Conservation (phyloP, 1,140 invertebrate species). For the Tetraneura akinire region DNA sequence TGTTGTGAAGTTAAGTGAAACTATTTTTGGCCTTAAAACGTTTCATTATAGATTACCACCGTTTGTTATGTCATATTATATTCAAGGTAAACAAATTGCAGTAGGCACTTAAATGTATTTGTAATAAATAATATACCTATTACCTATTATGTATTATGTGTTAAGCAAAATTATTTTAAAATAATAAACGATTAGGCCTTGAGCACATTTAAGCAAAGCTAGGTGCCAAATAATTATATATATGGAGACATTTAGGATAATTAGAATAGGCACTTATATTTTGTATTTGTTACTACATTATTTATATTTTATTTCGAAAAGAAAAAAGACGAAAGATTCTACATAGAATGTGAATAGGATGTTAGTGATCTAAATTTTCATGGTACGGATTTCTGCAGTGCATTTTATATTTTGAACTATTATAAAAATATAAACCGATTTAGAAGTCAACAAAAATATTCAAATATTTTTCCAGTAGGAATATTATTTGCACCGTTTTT, state of each 20-base stretch:
- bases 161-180: background rate
- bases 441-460: conserved; percentile 21
- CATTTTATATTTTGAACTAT: background rate
- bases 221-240: background rate
- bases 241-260: background rate
- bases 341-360: background rate
- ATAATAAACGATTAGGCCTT: conserved; percentile 36
- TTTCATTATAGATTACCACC: conserved; percentile 43
- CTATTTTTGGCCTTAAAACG: conserved; percentile 50
- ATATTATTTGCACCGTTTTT: conserved; percentile 43
- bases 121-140: conserved; percentile 18
- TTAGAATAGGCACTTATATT: too few relatives aligned
- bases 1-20: conserved; percentile 44
- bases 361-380: conserved; percentile 31
- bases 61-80: conserved; percentile 46
- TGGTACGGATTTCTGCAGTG: background rate
- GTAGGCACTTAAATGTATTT: conserved; percentile 33
- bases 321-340: background rate
- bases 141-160: background rate
- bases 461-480: conserved; percentile 13
- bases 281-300: background rate
- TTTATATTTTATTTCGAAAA: background rate
- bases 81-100: conserved; percentile 43
- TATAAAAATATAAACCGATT: background rate
- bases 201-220: background rate